Evolutionary conservation across 1,140 invertebrate genomes (phyloP).

Genomic region (Hycleus phaleratus): DNA sequence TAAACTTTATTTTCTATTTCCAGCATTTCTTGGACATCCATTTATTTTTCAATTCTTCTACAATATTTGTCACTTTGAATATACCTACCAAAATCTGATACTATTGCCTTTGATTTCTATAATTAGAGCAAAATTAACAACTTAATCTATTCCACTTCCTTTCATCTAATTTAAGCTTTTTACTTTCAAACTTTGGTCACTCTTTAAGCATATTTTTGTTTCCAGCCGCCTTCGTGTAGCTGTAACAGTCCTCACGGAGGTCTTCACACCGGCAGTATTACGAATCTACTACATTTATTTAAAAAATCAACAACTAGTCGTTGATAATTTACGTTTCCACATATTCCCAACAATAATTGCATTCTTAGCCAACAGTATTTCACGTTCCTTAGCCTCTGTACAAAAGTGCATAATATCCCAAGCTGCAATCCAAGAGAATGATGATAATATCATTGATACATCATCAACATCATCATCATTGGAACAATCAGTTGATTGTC

Average conservation of each 20-base stretch:
- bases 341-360: conserved; percentile 42
- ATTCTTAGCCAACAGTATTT: conserved; percentile 45
- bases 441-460: conserved; percentile 1
- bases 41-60: too few relatives aligned
- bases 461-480: conserved; percentile 10
- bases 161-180: neutral
- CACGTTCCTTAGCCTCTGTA: conserved; percentile 43
- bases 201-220: neutral
- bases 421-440: conserved; percentile 3
- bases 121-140: neutral
- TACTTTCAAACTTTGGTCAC: neutral
- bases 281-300: conserved; percentile 29
- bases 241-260: conserved; percentile 23
- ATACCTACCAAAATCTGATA: too few relatives aligned
- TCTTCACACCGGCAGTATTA: conserved; percentile 30
- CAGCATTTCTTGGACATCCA: too few relatives aligned
- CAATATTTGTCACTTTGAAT: too few relatives aligned
- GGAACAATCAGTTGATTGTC: conserved; percentile 39
- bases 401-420: conserved; percentile 35
- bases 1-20: too few relatives aligned
- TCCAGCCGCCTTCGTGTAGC: conserved; percentile 34
- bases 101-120: too few relatives aligned
- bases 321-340: conserved; percentile 37
- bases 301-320: conserved; percentile 31
- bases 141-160: neutral